Evolutionary conservation across 2,888 invertebrate genomes (phyloP).

Genomic region (Callyntrura sp.): DNA sequence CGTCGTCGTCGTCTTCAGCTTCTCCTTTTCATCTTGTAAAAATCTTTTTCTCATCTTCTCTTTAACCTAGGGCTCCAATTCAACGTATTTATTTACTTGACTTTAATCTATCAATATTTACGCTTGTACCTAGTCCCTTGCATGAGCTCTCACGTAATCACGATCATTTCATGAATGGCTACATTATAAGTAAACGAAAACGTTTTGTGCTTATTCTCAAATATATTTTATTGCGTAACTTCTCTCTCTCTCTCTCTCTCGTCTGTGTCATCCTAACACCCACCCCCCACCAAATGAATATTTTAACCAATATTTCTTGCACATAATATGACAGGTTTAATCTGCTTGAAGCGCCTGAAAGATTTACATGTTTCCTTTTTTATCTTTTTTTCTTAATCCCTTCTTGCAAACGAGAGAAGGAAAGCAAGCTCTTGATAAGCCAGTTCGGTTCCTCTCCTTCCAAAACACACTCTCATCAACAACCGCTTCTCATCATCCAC

Average conservation of each 20-base stretch:
- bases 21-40: not conserved
- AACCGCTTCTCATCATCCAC: not conserved
- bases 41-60: not conserved
- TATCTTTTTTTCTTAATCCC: slow-evolving; percentile 43
- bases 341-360: slow-evolving; percentile 73
- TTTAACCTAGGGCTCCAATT: not conserved
- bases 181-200: slow-evolving; percentile 4
- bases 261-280: slow-evolving; percentile 51
- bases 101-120: too few relatives aligned
- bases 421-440: slow-evolving; percentile 62
- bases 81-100: too few relatives aligned
- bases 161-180: slow-evolving; percentile 54
- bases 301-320: slow-evolving; percentile 73
- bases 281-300: slow-evolving; percentile 45
- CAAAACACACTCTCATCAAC: not conserved
- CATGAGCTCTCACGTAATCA: not conserved
- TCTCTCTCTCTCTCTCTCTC: slow-evolving; percentile 17
- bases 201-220: slow-evolving; percentile 6
- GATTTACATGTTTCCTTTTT: slow-evolving; percentile 73
- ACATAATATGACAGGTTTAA: slow-evolving; percentile 78
- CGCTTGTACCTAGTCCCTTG: too few relatives aligned
- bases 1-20: not conserved
- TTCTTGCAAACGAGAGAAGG: slow-evolving; percentile 26
- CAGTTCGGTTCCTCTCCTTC: not conserved
- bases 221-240: not conserved